Base-by-base conservation (phyloP, 2,113 vertebrate genomes). In the Platichthys flesus region DNA sequence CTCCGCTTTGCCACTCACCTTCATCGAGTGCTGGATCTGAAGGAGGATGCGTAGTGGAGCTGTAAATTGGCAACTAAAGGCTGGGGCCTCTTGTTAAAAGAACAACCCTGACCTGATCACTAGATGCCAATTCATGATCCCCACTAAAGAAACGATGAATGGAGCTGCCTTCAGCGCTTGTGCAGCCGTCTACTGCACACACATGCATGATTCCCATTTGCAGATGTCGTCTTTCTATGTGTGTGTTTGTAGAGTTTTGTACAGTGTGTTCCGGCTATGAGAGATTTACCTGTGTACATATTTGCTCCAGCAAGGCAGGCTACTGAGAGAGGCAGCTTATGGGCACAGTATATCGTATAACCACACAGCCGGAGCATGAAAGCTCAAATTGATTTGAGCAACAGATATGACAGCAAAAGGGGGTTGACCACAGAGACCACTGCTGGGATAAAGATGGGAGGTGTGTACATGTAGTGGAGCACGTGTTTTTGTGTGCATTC, bases 361-460 rank as follows among this genome's bases (percentile, higher is more conserved):
- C 49, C 70, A 74, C 60, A 76, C 67, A 82, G 71, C 66, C 67
- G 51, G 70, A 78, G 55, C 63, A 77, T 12, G 37, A 64, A 47
- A 20, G 45, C 56, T 76, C 6, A 81, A 72, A 87, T 56, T 83
- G 75, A 87, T 88, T 71, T n/a, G 60, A 77, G 59, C 35, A 40
- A 57, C 66, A 77, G 74, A 81, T 81, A 66, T 77, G 20, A 47
- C 67, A 74, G 58, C 14, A 24, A 54, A 76, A 64, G 45, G 55
- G 71, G 47, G 21, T 35, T 71, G 65, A 84, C 67, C 51, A 21
- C 59, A 60, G 67, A 68, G 70, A 74, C 24, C 65, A 4, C 8
- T 0, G 21, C 28, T 21, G 35, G 55, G 52, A 35, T 45, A 16
- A 60, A 49, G 66, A 79, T 20, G 21, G 79, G 79, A 54, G 28